Percentiles rank a stretch among this genome's conserved stretches.
These are phyloP conservation scores for Eriocheir sinensis DNA, from an alignment of 1,140 invertebrate species.

Conservation along the genomic window DNA sequence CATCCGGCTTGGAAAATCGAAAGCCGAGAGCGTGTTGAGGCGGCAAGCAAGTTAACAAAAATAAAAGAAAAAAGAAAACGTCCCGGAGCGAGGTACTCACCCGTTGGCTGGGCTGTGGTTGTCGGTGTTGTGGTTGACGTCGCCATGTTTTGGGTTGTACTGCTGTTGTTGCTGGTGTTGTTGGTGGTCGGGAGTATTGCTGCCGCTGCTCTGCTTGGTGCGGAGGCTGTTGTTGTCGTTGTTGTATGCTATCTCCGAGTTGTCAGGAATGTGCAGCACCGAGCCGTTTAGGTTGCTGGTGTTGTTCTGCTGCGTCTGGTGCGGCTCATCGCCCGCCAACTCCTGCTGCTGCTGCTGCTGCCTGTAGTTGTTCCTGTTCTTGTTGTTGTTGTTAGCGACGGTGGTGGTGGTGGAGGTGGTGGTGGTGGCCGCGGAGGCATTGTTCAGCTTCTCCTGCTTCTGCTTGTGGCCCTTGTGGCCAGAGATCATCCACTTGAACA, in stretches of 20 bases:
- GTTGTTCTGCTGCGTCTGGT: slow-evolving; percentile 14
- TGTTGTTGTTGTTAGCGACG: slow-evolving; percentile 56
- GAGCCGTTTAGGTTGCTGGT: background rate
- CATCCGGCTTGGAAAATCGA: background rate
- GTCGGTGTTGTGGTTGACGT: slow-evolving; percentile 62
- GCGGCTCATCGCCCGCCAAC: background rate
- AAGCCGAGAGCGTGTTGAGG: background rate
- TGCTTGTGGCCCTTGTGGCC: slow-evolving; percentile 69
- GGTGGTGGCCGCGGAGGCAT: slow-evolving; percentile 29
- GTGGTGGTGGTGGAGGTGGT: no score
- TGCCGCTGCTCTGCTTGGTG: background rate
- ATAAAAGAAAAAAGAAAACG: slow-evolving; percentile 40
- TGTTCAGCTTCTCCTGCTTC: slow-evolving; percentile 76
- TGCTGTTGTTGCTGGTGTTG: slow-evolving; percentile 43
- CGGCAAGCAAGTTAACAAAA: background rate
- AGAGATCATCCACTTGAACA: slow-evolving; percentile 76
- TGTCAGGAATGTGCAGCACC: slow-evolving; percentile 26
- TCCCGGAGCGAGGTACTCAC: slow-evolving; percentile 3
- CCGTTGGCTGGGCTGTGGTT: slow-evolving; percentile 28
- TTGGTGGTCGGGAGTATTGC: background rate
- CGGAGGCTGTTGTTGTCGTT: background rate
- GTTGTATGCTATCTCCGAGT: background rate
- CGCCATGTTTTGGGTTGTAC: background rate
- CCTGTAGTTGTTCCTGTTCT: slow-evolving; percentile 43
- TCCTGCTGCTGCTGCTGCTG: background rate